Conservation (phyloP, 2,113 vertebrate genomes). For the Actenoides hombroni region DNA sequence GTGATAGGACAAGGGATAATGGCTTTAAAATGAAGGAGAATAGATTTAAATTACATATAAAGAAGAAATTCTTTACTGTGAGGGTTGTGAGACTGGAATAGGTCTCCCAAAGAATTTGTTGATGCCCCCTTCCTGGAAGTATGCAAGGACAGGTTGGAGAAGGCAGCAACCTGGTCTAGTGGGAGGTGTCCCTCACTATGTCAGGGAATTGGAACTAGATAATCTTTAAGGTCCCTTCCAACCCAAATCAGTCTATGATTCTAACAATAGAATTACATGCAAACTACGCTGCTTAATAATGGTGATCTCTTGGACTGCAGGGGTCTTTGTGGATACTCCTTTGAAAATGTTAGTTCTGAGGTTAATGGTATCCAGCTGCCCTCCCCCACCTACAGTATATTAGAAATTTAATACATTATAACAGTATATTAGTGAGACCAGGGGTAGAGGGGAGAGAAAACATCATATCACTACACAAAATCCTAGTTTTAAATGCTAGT, state of each 20-base stretch:
- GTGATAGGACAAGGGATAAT: background rate
- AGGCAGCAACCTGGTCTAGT: too few species aligned
- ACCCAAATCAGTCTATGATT: background rate
- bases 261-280: background rate
- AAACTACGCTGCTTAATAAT: background rate
- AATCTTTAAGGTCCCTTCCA: background rate
- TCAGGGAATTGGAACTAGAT: rapidly evolving
- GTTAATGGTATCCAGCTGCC: background rate
- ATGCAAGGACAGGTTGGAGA: background rate
- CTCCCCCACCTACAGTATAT: rapidly evolving
- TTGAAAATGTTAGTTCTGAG: background rate
- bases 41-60: background rate
- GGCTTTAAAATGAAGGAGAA: background rate
- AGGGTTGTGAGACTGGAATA: background rate
- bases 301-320: background rate
- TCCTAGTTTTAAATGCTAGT: background rate
- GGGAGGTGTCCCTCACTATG: background rate
- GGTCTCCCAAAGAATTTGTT: background rate
- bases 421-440: background rate
- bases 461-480: background rate
- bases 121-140: background rate
- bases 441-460: background rate
- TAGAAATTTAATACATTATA: background rate
- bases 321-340: background rate
- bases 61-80: background rate